Evolutionary conservation across 2,113 vertebrate species (phyloP).

Genomic region (human (Homo sapiens)): GRCh38 chr3:69643001-69643500

Average conservation of each 20-base stretch:
- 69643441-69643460: conserved; percentile 55
- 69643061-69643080: conserved; percentile 1
- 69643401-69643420: conserved; percentile 73
- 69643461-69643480: neutral
- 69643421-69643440: conserved; percentile 5
- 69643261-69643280: neutral
- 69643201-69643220: neutral
- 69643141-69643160: neutral
- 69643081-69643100: neutral
- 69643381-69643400: conserved; percentile 80
- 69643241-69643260: neutral
- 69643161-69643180: neutral
- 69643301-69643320: conserved; percentile 5
- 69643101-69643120: neutral
- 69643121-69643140: neutral
- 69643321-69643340: conserved; percentile 42
- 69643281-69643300: neutral
- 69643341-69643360: conserved; percentile 70
- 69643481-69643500: neutral
- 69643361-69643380: conserved; percentile 75
- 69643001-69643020: neutral
- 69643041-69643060: conserved; percentile 43
- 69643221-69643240: neutral
- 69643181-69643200: neutral
- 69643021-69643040: neutral